Evolutionary conservation across 2,888 invertebrate genomes (phyloP), one percentile per base, ranked within the genome.

Genomic region (Cecidostiba fungosa): DNA sequence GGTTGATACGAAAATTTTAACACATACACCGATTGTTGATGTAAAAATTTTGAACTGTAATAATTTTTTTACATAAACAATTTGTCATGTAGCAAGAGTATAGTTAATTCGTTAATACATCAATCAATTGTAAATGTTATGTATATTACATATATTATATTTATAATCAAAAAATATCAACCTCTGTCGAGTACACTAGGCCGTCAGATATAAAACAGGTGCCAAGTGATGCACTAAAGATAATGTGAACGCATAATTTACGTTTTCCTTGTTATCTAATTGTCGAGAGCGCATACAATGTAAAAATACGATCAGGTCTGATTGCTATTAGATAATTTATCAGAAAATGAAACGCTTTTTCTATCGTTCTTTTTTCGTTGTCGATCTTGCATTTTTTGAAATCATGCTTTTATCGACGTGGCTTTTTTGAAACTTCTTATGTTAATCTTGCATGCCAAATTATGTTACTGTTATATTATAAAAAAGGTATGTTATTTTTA

Each of bases 171-270:
- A 85, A 59, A 43, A 66, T 70, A 79, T 79, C 69, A n/a, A 82
- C 84, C 50, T 85, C 80, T 85, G 85, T 87, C 85, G 77, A 79
- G 70, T 50, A 82, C n/a, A 74, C 32, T 4, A 81, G 82, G 85
- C 87, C 88, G 89, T 87, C 86, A 87, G 86, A 90, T 85, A 86
- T 89, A 88, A 39, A 88, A 89, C 88, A 87, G 88, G 91, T 91
- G 91, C 91, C 91, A 92, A 92, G 90, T 89, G 90, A 91, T 89
- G 88, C 88, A 90, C 89, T 89, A 83, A 89, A 90, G 85, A 78
- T 78, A 81, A 80, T 70, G 69, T 73, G 76, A 84, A 86, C 79
- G 82, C 82, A 86, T 86, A 87, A 87, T 43, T 84, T 85, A 82
- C 36, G 82, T 87, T 87, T 87, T 85, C 72, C 85, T 76, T 47